These are phyloP conservation scores for Falcunculus frontatus DNA, from an alignment of 2,113 vertebrate genomes.

Conservation along the genomic window DNA sequence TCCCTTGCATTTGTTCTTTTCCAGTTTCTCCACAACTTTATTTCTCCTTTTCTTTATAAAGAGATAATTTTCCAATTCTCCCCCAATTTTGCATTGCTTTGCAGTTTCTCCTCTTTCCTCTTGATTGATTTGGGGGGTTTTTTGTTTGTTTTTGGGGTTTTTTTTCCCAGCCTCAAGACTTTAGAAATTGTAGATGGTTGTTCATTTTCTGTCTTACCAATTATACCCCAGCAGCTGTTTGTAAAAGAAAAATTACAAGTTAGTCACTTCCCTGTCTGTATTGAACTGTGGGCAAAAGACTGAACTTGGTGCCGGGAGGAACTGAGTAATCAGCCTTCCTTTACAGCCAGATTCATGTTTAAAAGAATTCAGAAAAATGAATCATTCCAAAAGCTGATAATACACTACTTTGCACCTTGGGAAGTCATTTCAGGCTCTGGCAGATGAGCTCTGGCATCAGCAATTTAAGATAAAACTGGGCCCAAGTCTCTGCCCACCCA, in stretches of 20 bases:
- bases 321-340: constrained; percentile 55
- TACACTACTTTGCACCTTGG: constrained; percentile 25
- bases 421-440: constrained; percentile 15
- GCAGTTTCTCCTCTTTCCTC: not conserved
- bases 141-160: not conserved
- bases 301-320: constrained; percentile 44
- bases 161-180: not conserved
- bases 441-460: constrained; percentile 9
- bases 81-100: not conserved
- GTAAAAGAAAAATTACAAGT: constrained; percentile 23
- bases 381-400: constrained; percentile 30
- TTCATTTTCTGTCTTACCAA: constrained; percentile 14
- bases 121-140: not conserved
- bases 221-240: constrained; percentile 16
- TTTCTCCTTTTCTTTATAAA: not conserved
- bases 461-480: not conserved
- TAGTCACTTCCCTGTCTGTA: constrained; percentile 41
- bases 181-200: not conserved
- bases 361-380: constrained; percentile 50
- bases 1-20: not conserved
- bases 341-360: constrained; percentile 15
- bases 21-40: not conserved
- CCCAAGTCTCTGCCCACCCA: not conserved
- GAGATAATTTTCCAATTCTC: not conserved
- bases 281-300: constrained; percentile 41